These are phyloP conservation scores for Ariopsis seemanni DNA, from an alignment of 2,113 vertebrate genomes.

Conservation along the genomic window DNA sequence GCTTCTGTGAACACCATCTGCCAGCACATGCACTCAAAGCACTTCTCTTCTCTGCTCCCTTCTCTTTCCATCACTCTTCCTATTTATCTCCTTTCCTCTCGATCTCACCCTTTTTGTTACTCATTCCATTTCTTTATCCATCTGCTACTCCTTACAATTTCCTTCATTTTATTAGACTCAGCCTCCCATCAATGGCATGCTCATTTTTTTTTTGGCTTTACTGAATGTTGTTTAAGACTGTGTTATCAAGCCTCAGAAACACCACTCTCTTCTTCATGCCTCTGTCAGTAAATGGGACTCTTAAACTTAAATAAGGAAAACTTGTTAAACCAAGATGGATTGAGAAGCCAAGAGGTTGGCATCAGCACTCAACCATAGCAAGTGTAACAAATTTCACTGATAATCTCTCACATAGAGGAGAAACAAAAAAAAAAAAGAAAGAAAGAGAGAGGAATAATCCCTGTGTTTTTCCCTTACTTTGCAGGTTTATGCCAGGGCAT, in stretches of 20 bases:
- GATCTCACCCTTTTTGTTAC: slow-evolving; percentile 47
- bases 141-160: slow-evolving; percentile 43
- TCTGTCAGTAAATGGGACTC: background rate
- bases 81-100: slow-evolving; percentile 51
- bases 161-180: slow-evolving; percentile 36
- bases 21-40: slow-evolving; percentile 66
- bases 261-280: background rate
- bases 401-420: slow-evolving; percentile 6
- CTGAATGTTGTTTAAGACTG: background rate
- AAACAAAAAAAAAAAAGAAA: background rate
- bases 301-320: slow-evolving; percentile 19
- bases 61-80: slow-evolving; percentile 51
- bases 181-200: slow-evolving; percentile 11
- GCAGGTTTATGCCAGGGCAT: slow-evolving; percentile 29
- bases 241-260: background rate
- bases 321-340: slow-evolving; percentile 30
- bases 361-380: slow-evolving; percentile 2
- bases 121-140: slow-evolving; percentile 44
- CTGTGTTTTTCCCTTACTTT: slow-evolving; percentile 31
- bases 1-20: slow-evolving; percentile 77
- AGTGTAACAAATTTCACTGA: slow-evolving; percentile 25
- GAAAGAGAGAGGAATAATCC: slow-evolving; percentile 35
- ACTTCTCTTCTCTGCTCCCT: slow-evolving; percentile 56
- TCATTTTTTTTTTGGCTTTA: background rate
- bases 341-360: background rate